A percentile compares a stretch with the other conserved stretches of the same genome.
phyloP scores from a whole-genome alignment of 2,888 invertebrate genomes.

The Chrysolina haemoptera region DNA sequence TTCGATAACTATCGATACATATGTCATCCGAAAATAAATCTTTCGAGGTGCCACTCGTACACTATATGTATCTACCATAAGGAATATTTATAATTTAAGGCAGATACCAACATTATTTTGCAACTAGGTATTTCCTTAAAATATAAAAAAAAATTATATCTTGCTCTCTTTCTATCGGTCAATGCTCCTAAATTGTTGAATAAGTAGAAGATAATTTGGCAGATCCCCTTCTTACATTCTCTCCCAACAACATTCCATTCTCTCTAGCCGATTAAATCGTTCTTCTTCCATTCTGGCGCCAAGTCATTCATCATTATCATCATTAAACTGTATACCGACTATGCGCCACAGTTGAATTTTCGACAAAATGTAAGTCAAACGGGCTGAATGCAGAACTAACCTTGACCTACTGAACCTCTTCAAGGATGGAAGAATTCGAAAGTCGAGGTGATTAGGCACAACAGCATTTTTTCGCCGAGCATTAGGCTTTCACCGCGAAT shows the following conservation, averaged over 20 bases:
- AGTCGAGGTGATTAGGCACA: conserved; percentile 41
- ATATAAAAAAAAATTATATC: background rate
- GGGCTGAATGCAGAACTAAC: conserved; percentile 41
- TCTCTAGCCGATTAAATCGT: background rate
- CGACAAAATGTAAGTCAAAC: conserved; percentile 11
- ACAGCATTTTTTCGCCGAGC: conserved; percentile 34
- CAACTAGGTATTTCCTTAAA: background rate
- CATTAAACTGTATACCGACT: background rate
- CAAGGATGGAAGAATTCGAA: conserved; percentile 48
- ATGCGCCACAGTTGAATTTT: conserved; percentile 6
- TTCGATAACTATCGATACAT: background rate
- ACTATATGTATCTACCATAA: background rate
- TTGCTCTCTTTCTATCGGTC: background rate
- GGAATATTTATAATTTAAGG: background rate
- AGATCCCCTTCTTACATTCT: background rate
- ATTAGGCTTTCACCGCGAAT: conserved; percentile 40
- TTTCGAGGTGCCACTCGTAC: background rate
- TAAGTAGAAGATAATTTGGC: background rate
- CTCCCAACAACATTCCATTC: background rate
- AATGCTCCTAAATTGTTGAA: background rate
- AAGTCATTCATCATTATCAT: background rate
- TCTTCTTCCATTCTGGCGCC: conserved; percentile 7
- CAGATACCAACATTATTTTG: background rate
- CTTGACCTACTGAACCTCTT: conserved; percentile 52
- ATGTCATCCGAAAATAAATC: too few species aligned